Base-by-base conservation (phyloP, 2,888 invertebrate genomes). In the Thera obeliscata region DNA sequence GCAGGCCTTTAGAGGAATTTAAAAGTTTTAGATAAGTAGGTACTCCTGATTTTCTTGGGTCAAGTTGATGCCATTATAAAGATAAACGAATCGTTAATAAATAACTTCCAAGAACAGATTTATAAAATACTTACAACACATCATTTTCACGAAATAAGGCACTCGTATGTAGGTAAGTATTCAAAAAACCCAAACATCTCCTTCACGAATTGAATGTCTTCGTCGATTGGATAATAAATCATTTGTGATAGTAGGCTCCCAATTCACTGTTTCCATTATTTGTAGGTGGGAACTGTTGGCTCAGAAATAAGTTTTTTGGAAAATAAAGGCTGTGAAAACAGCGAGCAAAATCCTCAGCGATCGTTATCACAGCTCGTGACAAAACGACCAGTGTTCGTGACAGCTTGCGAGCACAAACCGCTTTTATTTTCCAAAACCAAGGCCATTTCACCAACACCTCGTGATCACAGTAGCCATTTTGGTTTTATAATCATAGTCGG, bases 281-380 rank as follows among this genome's bases (percentile, higher is more conserved):
- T 9, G 7, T 2, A 46, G 43, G 8, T 46, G 9, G 43, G 6
- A 7, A 43, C 9, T 36, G 8, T 52, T 50, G 49, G 22, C 41
- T 38, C n/a, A 43, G 41, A 22, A 2, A 33, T 50, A 22, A 50
- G n/a, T 36, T 59, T 59, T 49, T 12, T 8, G 0, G 50, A 8
- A 41, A 41, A 36, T 41, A 4, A n/a, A 48, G 54, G 35, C 33
- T 33, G 6, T 38, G 12, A 6, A 50, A 43, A 9, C 38, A 54
- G 2, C 46, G 9, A 55, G 48, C 8, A 2, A 6, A 46, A 35
- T 48, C 54, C 46, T 6, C 35, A 7, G 36, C n/a, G 36, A 36
- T 55, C 36, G 55, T 55, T 33, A 61, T 43, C 43, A 7, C 55
- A 48, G 8, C 33, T 55, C 55, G 55, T 61, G 55, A 61, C 35